Percentiles rank a stretch among this genome's conserved stretches.
These are phyloP conservation scores for Pachyuromys duprasi DNA, from an alignment of 2,797 vertebrate genomes.

Conservation along the genomic window DNA sequence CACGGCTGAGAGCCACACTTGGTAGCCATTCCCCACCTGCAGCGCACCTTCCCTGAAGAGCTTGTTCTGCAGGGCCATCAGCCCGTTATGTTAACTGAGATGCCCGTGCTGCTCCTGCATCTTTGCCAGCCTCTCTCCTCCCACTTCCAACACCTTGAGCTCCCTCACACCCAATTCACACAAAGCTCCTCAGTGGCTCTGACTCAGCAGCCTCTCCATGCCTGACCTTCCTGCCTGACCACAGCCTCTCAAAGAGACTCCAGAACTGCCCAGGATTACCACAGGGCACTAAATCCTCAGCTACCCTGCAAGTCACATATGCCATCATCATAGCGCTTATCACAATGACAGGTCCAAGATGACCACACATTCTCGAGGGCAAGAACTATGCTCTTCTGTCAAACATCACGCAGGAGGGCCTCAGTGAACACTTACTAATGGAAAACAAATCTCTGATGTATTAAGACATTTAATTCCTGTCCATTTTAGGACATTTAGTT, in stretches of 20 bases:
- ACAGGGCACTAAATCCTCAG: background rate
- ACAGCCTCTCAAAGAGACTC: background rate
- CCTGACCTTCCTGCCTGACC: background rate
- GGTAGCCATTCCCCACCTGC: accelerated
- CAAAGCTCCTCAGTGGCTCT: accelerated
- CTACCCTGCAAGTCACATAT: accelerated
- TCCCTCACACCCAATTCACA: accelerated
- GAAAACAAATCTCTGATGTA: background rate
- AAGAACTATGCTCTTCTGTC: background rate
- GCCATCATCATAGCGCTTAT: accelerated
- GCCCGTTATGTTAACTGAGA: accelerated
- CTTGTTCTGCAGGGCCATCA: accelerated
- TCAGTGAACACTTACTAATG: background rate
- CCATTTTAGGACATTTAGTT: background rate
- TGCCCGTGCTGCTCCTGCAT: accelerated
- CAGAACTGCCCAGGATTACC: background rate
- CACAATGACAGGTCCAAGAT: background rate
- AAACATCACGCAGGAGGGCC: too few species aligned
- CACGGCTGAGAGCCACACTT: accelerated
- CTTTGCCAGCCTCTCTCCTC: background rate
- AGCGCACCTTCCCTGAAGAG: background rate
- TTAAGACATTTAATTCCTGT: background rate
- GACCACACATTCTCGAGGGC: background rate
- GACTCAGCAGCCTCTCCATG: accelerated
- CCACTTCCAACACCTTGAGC: accelerated